Percentiles rank a stretch among this genome's conserved stretches.
phyloP scores from a whole-genome alignment of 2,113 vertebrate species.

The Psammodynastes pulverulentus region DNA sequence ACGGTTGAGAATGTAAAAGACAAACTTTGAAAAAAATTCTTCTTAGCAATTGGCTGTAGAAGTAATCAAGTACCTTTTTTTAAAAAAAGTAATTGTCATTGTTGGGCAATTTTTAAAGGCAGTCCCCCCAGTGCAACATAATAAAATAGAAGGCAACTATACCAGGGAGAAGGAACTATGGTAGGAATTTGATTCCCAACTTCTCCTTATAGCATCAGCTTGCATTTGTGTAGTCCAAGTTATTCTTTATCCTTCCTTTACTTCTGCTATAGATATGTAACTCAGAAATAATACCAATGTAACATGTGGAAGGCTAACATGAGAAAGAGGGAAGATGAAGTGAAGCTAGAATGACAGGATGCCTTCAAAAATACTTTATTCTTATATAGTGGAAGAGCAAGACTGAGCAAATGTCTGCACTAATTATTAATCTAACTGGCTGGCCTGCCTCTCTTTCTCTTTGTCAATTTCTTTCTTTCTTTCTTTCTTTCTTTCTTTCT shows the following conservation, averaged over 20 bases:
- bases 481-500: neutral
- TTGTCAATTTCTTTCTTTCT: neutral
- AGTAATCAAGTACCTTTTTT: neutral
- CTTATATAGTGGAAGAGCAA: no score
- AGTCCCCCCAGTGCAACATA: neutral
- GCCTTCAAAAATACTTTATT: neutral
- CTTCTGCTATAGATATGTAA: neutral
- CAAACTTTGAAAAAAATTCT: neutral
- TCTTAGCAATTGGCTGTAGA: neutral
- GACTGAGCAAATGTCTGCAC: conserved; percentile 39
- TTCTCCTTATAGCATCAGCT: neutral
- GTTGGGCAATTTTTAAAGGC: neutral
- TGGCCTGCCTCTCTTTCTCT: conserved; percentile 34
- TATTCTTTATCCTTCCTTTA: neutral
- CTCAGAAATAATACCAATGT: neutral
- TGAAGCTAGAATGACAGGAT: neutral
- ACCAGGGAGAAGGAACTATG: neutral
- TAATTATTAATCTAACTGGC: conserved; percentile 35
- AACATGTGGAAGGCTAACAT: neutral
- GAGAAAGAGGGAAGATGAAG: neutral
- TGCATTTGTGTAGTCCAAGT: neutral
- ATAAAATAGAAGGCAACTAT: neutral
- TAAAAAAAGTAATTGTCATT: neutral
- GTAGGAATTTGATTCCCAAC: neutral
- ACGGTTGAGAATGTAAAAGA: neutral